These are phyloP conservation scores for Drosophila takahashii DNA, from an alignment of 1,140 invertebrate genomes.

Conservation along the genomic window DNA sequence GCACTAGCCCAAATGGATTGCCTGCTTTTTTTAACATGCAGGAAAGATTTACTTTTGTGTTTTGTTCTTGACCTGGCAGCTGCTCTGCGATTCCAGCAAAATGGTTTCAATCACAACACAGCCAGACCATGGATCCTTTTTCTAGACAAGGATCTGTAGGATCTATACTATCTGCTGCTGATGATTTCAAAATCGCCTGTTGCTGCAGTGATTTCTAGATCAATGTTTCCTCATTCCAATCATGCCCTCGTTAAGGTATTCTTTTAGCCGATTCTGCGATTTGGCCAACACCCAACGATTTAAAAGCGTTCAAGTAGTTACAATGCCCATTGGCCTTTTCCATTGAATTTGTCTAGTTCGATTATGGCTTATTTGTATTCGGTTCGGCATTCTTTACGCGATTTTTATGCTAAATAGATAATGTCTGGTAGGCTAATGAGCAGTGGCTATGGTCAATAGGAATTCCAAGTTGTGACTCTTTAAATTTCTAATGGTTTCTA, in stretches of 20 bases:
- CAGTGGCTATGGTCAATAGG: constrained; percentile 12
- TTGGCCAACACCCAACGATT: constrained; percentile 49
- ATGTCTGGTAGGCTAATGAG: constrained; percentile 32
- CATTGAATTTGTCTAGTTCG: constrained; percentile 45
- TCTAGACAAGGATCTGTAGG: constrained; percentile 16
- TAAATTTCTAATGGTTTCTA: constrained; percentile 13
- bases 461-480: constrained; percentile 1
- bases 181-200: constrained; percentile 5
- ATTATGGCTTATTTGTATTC: constrained; percentile 31
- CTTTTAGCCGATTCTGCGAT: constrained; percentile 2
- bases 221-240: constrained; percentile 12
- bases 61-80: constrained; percentile 50
- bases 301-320: constrained; percentile 63
- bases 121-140: constrained; percentile 13
- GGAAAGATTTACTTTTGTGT: constrained; percentile 75
- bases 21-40: constrained; percentile 64
- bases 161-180: constrained; percentile 7
- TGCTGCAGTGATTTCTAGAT: constrained; percentile 11
- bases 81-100: constrained; percentile 45
- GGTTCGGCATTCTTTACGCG: constrained; percentile 19
- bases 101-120: constrained; percentile 72
- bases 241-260: constrained; percentile 5
- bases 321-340: constrained; percentile 43
- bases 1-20: constrained; percentile 58
- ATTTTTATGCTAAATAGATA: constrained; percentile 38